These are phyloP conservation scores for Lasioglossum oenotherae DNA, from an alignment of 2,888 invertebrate genomes.

Conservation along the genomic window DNA sequence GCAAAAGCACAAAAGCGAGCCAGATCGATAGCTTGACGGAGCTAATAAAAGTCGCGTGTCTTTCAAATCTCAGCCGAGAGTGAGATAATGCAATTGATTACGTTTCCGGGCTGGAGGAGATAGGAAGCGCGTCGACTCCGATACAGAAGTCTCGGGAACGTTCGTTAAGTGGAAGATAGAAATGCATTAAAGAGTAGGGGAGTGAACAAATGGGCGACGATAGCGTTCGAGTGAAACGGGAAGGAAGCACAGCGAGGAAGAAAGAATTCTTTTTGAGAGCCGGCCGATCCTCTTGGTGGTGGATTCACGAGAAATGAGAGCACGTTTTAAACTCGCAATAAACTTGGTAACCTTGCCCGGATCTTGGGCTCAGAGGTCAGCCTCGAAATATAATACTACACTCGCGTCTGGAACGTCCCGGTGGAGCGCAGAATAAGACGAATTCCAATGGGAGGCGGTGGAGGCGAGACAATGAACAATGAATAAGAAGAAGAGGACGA, in stretches of 20 bases:
- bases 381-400: slow-evolving; percentile 66
- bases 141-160: background rate
- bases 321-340: slow-evolving; percentile 74
- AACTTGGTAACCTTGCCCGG: slow-evolving; percentile 75
- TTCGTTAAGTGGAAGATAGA: background rate
- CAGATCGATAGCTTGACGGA: background rate
- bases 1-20: background rate
- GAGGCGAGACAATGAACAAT: slow-evolving; percentile 27
- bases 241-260: slow-evolving; percentile 27
- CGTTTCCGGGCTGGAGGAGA: background rate
- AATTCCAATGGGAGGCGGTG: slow-evolving; percentile 19
- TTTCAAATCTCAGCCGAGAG: background rate
- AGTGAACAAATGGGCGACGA: slow-evolving; percentile 39
- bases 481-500: slow-evolving; percentile 37
- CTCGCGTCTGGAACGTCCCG: slow-evolving; percentile 31
- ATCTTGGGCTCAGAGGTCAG: slow-evolving; percentile 70
- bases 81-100: slow-evolving; percentile 2
- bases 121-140: background rate
- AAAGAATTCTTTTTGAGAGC: slow-evolving; percentile 23
- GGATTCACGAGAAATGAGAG: slow-evolving; percentile 69
- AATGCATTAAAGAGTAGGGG: background rate
- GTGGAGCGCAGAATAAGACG: slow-evolving; percentile 21
- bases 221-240: slow-evolving; percentile 27
- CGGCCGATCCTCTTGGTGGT: slow-evolving; percentile 39
- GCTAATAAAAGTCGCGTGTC: background rate